Evolutionary conservation across 2,797 vertebrate species (phyloP).

Genomic region (Lagorchestes hirsutus): DNA sequence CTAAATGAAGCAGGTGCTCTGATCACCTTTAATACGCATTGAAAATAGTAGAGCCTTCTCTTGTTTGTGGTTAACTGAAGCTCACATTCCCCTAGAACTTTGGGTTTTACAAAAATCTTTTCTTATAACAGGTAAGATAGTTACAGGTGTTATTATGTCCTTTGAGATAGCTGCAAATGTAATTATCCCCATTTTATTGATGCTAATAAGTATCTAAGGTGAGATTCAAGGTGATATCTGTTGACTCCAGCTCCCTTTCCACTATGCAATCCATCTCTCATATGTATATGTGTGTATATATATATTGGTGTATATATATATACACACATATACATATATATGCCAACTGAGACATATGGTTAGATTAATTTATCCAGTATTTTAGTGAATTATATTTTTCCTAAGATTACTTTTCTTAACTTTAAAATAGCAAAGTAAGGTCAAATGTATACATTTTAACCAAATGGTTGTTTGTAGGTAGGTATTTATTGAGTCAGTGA

Average conservation of each 20-base stretch:
- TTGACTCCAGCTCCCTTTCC: background rate
- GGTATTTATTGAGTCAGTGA: slow-evolving; percentile 33
- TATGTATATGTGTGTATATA: slow-evolving; percentile 1
- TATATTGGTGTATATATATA: background rate
- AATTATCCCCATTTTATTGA: slow-evolving; percentile 42
- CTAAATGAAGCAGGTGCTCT: slow-evolving; percentile 12
- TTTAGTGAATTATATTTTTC: slow-evolving; percentile 36
- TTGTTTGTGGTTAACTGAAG: background rate
- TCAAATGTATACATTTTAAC: slow-evolving; percentile 53
- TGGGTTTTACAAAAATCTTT: background rate
- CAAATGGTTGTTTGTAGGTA: slow-evolving; percentile 27
- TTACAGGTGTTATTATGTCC: slow-evolving; percentile 3
- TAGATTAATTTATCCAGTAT: slow-evolving; percentile 54
- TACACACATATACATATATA: background rate
- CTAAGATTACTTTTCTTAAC: slow-evolving; percentile 34
- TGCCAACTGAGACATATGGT: background rate
- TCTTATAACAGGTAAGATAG: background rate
- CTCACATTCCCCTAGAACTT: background rate
- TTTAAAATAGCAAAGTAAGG: slow-evolving; percentile 26
- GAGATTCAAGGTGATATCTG: background rate
- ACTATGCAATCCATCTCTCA: background rate
- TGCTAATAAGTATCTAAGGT: background rate
- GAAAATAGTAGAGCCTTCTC: background rate
- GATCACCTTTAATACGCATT: background rate
- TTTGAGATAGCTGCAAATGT: slow-evolving; percentile 13